Evolutionary conservation across 2,888 invertebrate genomes (phyloP), one percentile per base, ranked within the genome.

Genomic region (Malacosoma neustria): DNA sequence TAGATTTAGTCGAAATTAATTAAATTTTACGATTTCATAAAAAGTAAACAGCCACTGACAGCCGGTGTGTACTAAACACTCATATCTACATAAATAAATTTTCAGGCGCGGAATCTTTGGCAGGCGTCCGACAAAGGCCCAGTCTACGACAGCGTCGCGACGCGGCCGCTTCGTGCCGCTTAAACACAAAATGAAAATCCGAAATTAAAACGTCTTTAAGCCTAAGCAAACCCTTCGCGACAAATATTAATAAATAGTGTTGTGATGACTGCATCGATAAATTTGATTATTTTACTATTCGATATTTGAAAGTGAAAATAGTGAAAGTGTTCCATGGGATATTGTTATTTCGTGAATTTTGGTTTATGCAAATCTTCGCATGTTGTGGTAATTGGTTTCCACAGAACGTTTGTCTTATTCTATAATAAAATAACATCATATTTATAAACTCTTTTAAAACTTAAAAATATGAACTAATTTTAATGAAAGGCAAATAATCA

Each of bases 11-110:
- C 35, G 35, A 36, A 31, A 22, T 34, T 37, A 38, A 38, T 36
- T 34, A 14, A 11, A 36, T 33, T 42, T 50, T 40, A 41, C 33
- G 39, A 34, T 41, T 46, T 35, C 35, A 44, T 48, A 48, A 51
- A 53, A 53, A 46, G 36, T 38, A 40, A 46, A 51, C 36, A 42
- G 36, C 30, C 14, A 38, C 42, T 48, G 50, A 58, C 55, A 58
- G 48, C 44, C 38, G 36, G 42, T 41, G 49, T 51, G 53, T 57
- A 22, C 22, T 22, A 22, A 22, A 22, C 63, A 67, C 64, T 71
- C 69, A 72, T 76, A 75, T 74, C 67, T 65, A 79, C 66, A 71
- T 66, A 79, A 79, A 77, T 80, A 81, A 76, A 66, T 76, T 74
- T 80, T 75, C 74, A 74, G 73, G 59, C 69, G 58, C 67, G 65